Conservation (phyloP, 2,113 vertebrate species). For the Nannobrachium achirus region DNA sequence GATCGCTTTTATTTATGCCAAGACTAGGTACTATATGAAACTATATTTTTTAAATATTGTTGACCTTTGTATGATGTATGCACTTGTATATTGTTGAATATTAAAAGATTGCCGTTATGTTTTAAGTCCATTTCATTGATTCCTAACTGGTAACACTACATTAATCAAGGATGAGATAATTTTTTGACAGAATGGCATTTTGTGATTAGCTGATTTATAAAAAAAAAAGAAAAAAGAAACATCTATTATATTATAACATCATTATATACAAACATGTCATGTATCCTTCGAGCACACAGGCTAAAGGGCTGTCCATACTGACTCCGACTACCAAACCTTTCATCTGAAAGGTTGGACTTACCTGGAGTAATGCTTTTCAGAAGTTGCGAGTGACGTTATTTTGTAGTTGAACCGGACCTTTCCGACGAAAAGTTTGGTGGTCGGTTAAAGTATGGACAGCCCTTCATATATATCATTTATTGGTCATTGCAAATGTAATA, state of each 20-base stretch:
- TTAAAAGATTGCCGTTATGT: slow-evolving; percentile 48
- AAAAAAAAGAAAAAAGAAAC: not conserved
- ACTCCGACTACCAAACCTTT: too few relatives aligned
- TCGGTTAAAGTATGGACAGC: too few relatives aligned
- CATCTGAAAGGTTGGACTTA: too few relatives aligned
- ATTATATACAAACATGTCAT: slow-evolving; percentile 34
- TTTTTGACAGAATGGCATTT: not conserved
- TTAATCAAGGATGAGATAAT: not conserved
- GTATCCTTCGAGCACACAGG: not conserved
- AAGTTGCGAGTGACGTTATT: too few relatives aligned
- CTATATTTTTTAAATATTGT: slow-evolving; percentile 52
- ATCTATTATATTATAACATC: too few relatives aligned
- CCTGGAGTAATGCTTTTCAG: too few relatives aligned
- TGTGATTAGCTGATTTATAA: slow-evolving; percentile 7
- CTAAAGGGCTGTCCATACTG: too few relatives aligned
- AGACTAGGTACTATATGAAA: slow-evolving; percentile 20
- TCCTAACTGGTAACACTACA: slow-evolving; percentile 7
- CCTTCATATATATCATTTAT: slow-evolving; percentile 5
- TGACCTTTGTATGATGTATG: slow-evolving; percentile 38
- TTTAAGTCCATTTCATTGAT: slow-evolving; percentile 22
- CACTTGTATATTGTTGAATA: slow-evolving; percentile 28
- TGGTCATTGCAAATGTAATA: not conserved
- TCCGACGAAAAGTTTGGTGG: too few relatives aligned
- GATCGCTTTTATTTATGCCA: slow-evolving; percentile 42
- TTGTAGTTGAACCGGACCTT: too few relatives aligned